A percentile compares a stretch with the other conserved stretches of the same genome.
These are phyloP conservation scores for Cremastinae sp. DNA, from an alignment of 2,888 invertebrate species.

Conservation along the genomic window DNA sequence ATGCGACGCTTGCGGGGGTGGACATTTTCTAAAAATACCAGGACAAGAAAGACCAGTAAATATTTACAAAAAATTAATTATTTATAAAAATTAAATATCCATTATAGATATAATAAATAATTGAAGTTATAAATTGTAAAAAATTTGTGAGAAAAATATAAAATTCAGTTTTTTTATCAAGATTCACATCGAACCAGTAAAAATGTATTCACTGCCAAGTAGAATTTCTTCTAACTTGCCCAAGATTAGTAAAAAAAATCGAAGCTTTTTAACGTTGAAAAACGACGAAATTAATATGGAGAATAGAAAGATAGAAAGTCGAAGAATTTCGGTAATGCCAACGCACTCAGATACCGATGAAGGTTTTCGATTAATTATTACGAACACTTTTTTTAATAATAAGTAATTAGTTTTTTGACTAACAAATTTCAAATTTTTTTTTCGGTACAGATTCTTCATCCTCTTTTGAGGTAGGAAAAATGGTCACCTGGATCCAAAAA, in stretches of 20 bases:
- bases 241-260: background rate
- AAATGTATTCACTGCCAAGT: background rate
- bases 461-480: constrained; percentile 13
- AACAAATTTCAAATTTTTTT: background rate
- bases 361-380: constrained; percentile 8
- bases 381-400: background rate
- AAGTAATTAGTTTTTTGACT: background rate
- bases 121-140: background rate
- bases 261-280: constrained; percentile 23
- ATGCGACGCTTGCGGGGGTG: constrained; percentile 81
- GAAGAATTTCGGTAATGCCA: constrained; percentile 47
- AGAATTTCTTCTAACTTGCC: background rate
- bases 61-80: background rate
- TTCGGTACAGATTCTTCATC: constrained; percentile 13
- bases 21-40: constrained; percentile 64
- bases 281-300: background rate
- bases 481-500: background rate
- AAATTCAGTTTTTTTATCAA: background rate
- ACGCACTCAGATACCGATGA: constrained; percentile 19
- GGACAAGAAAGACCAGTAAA: constrained; percentile 39
- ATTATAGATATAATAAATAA: too few relatives aligned
- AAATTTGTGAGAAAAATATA: background rate
- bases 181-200: constrained; percentile 11
- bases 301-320: constrained; percentile 9
- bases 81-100: too few relatives aligned